phyloP scores from a whole-genome alignment of 2,888 invertebrate species.

The Orchesellides sinensis region DNA sequence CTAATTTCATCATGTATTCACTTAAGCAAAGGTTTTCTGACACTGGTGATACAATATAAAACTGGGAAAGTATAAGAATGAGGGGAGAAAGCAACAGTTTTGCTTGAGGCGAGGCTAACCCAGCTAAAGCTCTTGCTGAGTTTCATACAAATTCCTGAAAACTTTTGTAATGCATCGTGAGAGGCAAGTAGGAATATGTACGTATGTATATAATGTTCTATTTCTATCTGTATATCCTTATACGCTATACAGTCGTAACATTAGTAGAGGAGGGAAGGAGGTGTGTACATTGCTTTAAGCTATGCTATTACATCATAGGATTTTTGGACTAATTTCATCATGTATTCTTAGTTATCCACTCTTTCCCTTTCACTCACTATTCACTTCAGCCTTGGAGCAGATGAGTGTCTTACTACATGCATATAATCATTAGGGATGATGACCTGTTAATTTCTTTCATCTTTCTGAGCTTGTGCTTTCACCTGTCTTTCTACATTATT shows the following conservation, averaged over 20 bases:
- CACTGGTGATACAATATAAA: constrained; percentile 23
- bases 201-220: too few species aligned
- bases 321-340: constrained; percentile 37
- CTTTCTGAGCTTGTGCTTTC: constrained; percentile 1
- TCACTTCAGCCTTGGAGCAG: too few species aligned
- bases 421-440: neutral
- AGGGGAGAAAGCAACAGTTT: constrained; percentile 59
- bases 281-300: neutral
- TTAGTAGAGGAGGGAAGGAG: neutral
- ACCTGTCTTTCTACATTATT: neutral
- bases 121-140: constrained; percentile 11
- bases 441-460: constrained; percentile 3
- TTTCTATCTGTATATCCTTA: neutral
- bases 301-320: constrained; percentile 13
- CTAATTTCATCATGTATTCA: constrained; percentile 31
- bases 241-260: neutral
- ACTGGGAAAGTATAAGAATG: neutral
- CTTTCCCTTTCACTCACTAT: neutral
- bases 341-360: too few species aligned
- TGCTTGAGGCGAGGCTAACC: constrained; percentile 46
- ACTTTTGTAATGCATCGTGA: constrained; percentile 39
- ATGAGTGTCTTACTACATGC: neutral
- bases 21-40: constrained; percentile 51
- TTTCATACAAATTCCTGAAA: constrained; percentile 32
- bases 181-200: too few species aligned